Base-by-base conservation (phyloP, 1,140 invertebrate genomes). In the Drosophila persimilis region DNA sequence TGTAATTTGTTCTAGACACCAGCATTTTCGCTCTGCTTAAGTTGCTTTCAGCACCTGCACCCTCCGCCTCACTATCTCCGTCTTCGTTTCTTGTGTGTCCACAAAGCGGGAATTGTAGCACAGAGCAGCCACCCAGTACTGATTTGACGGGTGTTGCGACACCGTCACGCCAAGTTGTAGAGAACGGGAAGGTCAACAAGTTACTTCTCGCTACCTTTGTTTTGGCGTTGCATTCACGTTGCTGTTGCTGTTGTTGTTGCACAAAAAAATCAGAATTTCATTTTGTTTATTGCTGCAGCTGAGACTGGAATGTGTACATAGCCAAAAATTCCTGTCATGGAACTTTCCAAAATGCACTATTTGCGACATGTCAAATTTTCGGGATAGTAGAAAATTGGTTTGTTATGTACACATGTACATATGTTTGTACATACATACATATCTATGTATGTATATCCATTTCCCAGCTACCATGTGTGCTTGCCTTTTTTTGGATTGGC, bases 151-250 rank as follows among this genome's bases (percentile, higher is more conserved):
- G 17, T 54, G 60, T 83, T 83, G 80, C 78, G 66, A 79, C 78
- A 79, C 76, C 61, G 78, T 66, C 70, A 66, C 70, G 56, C 51
- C 80, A 66, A 45, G 22, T 46, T 53, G 41, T 73, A 53, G 77
- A 77, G 80, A 85, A 84, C 43, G 69, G 55, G 67, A 73, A 73
- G 80, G 80, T 85, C 81, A 85, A 47, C 80, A 44, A 73, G 73
- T 86, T 47, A 59, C 35, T 63, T 59, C 29, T 20, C 39, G 29
- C 15, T 51, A 45, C 47, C 43, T 54, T 74, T 48, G 48, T 57
- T 50, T 24, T 24, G 20, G 20, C 26, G 24, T 45, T 62, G 51
- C 50, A 62, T 54, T 73, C 51, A 46, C 51, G 26, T 41, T 50
- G 57, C 66, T 20, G 20, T 20, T 20, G 20, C 17, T 17, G 17